A percentile compares a stretch with the other conserved stretches of the same genome.
These are phyloP conservation scores for Morpho deidamia DNA, from an alignment of 2,888 invertebrate species.

Conservation along the genomic window DNA sequence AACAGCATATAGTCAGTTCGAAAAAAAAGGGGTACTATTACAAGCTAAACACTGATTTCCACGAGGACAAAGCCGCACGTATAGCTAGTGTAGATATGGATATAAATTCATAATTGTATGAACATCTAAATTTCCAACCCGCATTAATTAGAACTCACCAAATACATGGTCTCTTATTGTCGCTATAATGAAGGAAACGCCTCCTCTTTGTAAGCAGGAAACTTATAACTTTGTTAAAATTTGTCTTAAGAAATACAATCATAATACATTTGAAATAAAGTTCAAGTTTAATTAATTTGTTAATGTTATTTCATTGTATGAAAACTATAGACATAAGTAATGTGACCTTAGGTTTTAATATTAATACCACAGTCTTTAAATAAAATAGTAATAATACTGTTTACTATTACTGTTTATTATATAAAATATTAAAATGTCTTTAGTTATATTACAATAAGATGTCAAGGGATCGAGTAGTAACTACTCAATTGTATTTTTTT, in stretches of 20 bases:
- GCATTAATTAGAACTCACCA: constrained; percentile 20
- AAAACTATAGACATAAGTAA: background rate
- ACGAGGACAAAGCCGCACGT: too few relatives aligned
- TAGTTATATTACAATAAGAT: too few relatives aligned
- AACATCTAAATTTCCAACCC: constrained; percentile 10
- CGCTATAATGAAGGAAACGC: constrained; percentile 16
- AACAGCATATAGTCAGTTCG: too few relatives aligned
- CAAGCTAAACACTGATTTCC: too few relatives aligned
- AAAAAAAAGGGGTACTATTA: too few relatives aligned
- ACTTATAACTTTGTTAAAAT: constrained; percentile 4
- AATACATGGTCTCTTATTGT: constrained; percentile 14
- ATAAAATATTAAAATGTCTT: too few relatives aligned
- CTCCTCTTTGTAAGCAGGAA: constrained; percentile 16
- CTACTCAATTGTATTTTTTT: too few relatives aligned
- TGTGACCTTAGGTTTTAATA: background rate
- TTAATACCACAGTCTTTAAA: background rate
- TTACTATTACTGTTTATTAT: too few relatives aligned
- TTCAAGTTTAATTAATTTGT: background rate
- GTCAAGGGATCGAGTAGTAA: too few relatives aligned
- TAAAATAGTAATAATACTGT: too few relatives aligned
- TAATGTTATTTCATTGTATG: constrained; percentile 1
- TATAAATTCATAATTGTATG: background rate
- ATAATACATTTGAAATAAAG: background rate
- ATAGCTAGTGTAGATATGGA: too few relatives aligned
- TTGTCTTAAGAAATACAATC: background rate